phyloP scores from a whole-genome alignment of 2,888 invertebrate species.

The Agrilus cyanescens region DNA sequence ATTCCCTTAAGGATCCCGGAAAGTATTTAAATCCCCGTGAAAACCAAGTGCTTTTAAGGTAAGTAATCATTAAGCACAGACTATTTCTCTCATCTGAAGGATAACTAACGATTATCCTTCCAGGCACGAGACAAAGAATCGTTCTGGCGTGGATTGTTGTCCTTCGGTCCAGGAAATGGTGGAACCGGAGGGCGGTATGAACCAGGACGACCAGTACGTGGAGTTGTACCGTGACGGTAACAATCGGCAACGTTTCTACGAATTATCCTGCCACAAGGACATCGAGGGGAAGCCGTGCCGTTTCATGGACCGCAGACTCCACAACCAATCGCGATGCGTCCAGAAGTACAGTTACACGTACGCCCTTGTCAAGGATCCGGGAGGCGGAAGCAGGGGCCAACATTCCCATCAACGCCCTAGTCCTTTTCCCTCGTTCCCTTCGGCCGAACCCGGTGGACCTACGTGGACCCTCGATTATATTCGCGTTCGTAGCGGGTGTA shows the following conservation, averaged over 20 bases:
- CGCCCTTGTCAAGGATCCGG: slow-evolving; percentile 61
- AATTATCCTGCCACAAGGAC: slow-evolving; percentile 62
- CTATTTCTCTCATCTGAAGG: too few species aligned
- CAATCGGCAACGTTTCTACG: slow-evolving; percentile 61
- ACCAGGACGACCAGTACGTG: slow-evolving; percentile 57
- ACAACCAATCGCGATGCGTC: slow-evolving; percentile 58
- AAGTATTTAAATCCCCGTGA: slow-evolving; percentile 47
- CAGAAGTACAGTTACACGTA: slow-evolving; percentile 77
- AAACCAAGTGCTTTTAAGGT: slow-evolving; percentile 47
- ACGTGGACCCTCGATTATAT: slow-evolving; percentile 76
- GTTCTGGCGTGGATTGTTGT: slow-evolving; percentile 61
- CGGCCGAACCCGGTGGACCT: slow-evolving; percentile 32
- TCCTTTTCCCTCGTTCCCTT: slow-evolving; percentile 39
- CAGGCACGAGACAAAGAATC: slow-evolving; percentile 26
- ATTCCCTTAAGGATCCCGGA: slow-evolving; percentile 24
- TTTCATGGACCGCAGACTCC: slow-evolving; percentile 53
- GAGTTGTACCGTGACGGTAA: slow-evolving; percentile 63
- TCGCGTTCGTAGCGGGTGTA: slow-evolving; percentile 70
- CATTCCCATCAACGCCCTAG: slow-evolving; percentile 23
- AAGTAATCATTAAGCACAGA: too few species aligned
- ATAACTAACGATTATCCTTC: slow-evolving; percentile 5
- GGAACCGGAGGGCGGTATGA: slow-evolving; percentile 65
- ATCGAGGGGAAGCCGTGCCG: slow-evolving; percentile 62
- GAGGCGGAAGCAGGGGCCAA: slow-evolving; percentile 31
- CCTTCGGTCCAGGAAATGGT: slow-evolving; percentile 67